Percentiles rank a stretch among this genome's conserved stretches.
Evolutionary conservation across 2,888 invertebrate genomes (phyloP).

Genomic region (Mesorhabditis spiculigera): DNA sequence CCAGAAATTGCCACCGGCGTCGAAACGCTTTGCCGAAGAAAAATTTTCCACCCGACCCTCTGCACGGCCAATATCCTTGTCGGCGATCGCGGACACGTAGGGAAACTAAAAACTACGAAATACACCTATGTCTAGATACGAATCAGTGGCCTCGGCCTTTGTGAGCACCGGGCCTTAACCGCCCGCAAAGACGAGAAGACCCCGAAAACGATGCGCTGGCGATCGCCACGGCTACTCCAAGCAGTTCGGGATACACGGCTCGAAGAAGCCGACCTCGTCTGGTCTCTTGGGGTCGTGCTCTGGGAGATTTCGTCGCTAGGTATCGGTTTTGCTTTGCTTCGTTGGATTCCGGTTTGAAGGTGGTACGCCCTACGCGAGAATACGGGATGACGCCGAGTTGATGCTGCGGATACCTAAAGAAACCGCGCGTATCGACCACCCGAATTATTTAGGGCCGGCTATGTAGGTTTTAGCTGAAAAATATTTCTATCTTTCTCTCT

Average conservation of each 20-base stretch:
- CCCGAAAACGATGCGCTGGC: constrained; percentile 24
- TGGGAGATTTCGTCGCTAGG: constrained; percentile 29
- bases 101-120: neutral
- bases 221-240: constrained; percentile 25
- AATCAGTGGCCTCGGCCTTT: constrained; percentile 27
- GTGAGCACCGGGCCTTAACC: constrained; percentile 21
- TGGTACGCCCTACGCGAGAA: constrained; percentile 19
- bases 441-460: constrained; percentile 22
- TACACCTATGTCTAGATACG: constrained; percentile 8
- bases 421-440: constrained; percentile 19
- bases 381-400: constrained; percentile 19
- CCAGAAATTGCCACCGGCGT: constrained; percentile 23
- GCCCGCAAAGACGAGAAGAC: constrained; percentile 16
- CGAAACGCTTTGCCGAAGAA: constrained; percentile 19
- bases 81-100: constrained; percentile 27
- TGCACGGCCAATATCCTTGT: constrained; percentile 25
- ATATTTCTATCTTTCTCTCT: neutral
- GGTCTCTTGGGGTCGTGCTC: constrained; percentile 25
- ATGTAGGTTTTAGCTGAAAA: constrained; percentile 11
- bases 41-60: constrained; percentile 20
- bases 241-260: constrained; percentile 14
- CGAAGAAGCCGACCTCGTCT: constrained; percentile 20
- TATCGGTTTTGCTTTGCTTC: neutral
- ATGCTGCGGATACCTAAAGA: constrained; percentile 23
- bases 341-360: neutral